phyloP scores from a whole-genome alignment of 1,140 invertebrate species.

The Drosophila elegans region DNA sequence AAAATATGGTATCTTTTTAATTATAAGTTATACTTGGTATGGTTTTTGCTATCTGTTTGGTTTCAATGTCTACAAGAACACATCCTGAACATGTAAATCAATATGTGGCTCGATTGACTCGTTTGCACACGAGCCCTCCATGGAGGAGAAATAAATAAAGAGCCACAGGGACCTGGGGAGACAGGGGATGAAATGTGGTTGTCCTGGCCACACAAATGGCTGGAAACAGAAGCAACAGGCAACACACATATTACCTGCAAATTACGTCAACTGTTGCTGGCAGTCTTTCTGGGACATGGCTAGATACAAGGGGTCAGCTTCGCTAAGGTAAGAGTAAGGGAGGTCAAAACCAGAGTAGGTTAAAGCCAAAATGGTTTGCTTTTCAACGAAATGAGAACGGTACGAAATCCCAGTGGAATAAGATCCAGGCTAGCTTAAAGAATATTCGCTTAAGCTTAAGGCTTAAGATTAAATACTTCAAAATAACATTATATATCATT shows the following conservation, averaged over 20 bases:
- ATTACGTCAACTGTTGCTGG: constrained; percentile 74
- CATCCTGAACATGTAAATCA: constrained; percentile 41
- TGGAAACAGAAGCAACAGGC: constrained; percentile 42
- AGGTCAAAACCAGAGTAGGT: neutral
- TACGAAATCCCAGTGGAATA: neutral
- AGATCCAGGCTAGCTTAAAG: too few relatives aligned
- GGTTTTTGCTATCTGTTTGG: neutral
- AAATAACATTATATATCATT: too few relatives aligned
- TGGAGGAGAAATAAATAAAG: constrained; percentile 24
- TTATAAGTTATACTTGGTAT: neutral
- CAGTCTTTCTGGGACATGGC: neutral
- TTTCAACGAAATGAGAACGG: constrained; percentile 21
- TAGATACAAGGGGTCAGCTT: neutral
- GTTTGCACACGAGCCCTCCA: constrained; percentile 34
- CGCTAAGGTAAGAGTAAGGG: neutral
- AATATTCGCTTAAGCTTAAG: too few relatives aligned
- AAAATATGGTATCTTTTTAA: neutral
- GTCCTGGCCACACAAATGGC: constrained; percentile 34
- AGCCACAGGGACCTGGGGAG: constrained; percentile 8
- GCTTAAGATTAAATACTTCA: too few relatives aligned
- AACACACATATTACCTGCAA: constrained; percentile 75
- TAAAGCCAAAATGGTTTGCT: neutral
- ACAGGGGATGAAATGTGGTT: constrained; percentile 12
- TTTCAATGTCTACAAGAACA: constrained; percentile 14
- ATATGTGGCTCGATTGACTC: constrained; percentile 46